These are phyloP conservation scores for Drosophila siamana DNA, from an alignment of 2,888 invertebrate genomes.

Conservation along the genomic window DNA sequence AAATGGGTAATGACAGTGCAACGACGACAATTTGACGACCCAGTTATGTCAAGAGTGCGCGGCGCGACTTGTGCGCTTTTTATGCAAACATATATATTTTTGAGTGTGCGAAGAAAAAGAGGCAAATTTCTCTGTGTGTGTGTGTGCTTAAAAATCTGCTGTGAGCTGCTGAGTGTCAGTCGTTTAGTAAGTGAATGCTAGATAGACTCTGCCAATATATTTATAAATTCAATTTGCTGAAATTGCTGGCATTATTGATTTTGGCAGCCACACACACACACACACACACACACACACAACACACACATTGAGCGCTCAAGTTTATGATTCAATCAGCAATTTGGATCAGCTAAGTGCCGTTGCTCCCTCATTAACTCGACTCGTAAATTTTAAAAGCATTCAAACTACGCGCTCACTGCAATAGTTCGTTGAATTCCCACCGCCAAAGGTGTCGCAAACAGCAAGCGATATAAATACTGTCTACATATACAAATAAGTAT, in stretches of 20 bases:
- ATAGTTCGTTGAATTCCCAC: slow-evolving; percentile 55
- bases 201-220: slow-evolving; percentile 3
- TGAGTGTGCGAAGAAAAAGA: too few species aligned
- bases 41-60: slow-evolving; percentile 10
- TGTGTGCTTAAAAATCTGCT: too few species aligned
- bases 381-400: slow-evolving; percentile 59
- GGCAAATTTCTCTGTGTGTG: too few species aligned
- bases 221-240: slow-evolving; percentile 18
- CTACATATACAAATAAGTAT: not conserved
- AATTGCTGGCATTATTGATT: slow-evolving; percentile 17
- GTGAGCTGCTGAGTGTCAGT: too few species aligned
- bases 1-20: slow-evolving; percentile 25
- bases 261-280: not conserved
- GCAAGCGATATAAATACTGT: not conserved
- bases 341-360: slow-evolving; percentile 48
- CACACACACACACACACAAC: too few species aligned
- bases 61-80: too few species aligned
- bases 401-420: slow-evolving; percentile 42
- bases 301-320: slow-evolving; percentile 2
- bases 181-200: too few species aligned
- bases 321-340: slow-evolving; percentile 60
- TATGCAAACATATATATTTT: too few species aligned
- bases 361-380: slow-evolving; percentile 57
- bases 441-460: slow-evolving; percentile 21
- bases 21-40: slow-evolving; percentile 30